Base-by-base conservation (phyloP, 1,140 invertebrate species). In the Drosophila triauraria region DNA sequence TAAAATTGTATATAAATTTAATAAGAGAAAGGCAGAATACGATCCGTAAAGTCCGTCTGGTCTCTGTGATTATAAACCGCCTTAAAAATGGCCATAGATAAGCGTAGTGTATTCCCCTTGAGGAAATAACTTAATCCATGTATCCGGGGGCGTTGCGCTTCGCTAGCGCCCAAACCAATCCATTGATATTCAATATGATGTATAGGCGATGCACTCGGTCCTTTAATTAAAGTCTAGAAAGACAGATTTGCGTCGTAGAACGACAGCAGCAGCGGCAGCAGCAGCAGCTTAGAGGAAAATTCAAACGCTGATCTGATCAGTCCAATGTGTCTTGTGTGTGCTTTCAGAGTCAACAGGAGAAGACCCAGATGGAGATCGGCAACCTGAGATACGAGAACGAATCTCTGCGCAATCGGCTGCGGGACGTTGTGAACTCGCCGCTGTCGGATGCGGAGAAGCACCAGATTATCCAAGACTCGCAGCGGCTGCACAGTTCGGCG, bases 401-500 rank as follows among this genome's bases (percentile, higher is more conserved):
- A 64, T 94, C 95, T 68, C 93, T 97, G 80, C 94, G 96, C 56
- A 95, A 95, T 86, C 94, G 96, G 77, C 94, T 97, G 75, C 94
- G 96, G 69, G 96, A 96, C 91, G 95, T 97, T 53, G 95, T 95
- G 44, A 95, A 96, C 93, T 96, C 96, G 67, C 96, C 96, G 65
- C 93, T 97, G 48, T 96, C 96, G n/a, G 96, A 97, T 93, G 96
- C 95, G 76, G 96, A 97, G 93, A 97, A 97, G 92, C 95, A 96
- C 77, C 95, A 96, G 90, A 93, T 97, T 74, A 93, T 96, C 75
- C 93, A 96, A 79, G 95, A 96, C 84, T 95, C 95, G 10, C 95
- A 95, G 70, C 95, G 95, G 71, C 93, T 95, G 70, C 95, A 95
- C 74, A 95, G 94, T 93, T 94, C 95, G 42, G 95, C 95, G 35